Percentiles rank a stretch among this genome's conserved stretches.
phyloP scores from a whole-genome alignment of 2,113 vertebrate genomes.

The Baryphthengus martii region DNA sequence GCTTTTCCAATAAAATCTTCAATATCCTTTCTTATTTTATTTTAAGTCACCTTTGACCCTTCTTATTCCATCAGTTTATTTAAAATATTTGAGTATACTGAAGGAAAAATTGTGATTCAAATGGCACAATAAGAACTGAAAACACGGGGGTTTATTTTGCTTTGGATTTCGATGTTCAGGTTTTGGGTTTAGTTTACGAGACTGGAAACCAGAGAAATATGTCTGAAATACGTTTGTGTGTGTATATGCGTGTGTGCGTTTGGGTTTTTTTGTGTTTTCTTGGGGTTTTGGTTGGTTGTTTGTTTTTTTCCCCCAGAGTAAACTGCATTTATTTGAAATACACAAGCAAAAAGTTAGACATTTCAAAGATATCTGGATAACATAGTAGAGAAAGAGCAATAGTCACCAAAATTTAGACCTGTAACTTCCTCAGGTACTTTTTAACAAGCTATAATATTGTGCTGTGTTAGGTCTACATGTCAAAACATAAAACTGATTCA shows the following conservation, averaged over 20 bases:
- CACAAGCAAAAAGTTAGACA: not conserved
- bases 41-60: not conserved
- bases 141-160: fast-evolving
- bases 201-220: not conserved
- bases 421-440: not conserved
- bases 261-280: fast-evolving
- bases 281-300: not conserved
- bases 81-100: not conserved
- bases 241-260: fast-evolving
- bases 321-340: not conserved
- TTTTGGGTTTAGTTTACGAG: not conserved
- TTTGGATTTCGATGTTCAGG: not conserved
- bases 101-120: not conserved
- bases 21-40: not conserved
- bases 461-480: not conserved
- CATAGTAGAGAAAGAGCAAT: not conserved
- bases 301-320: not conserved
- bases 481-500: not conserved
- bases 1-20: constrained; percentile 3
- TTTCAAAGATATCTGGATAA: not conserved
- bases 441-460: not conserved
- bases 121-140: not conserved
- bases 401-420: not conserved
- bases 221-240: not conserved
- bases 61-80: not conserved